Evolutionary conservation across 2,888 invertebrate genomes (phyloP), one percentile per base, ranked within the genome.

Genomic region (Saturnia japonica): DNA sequence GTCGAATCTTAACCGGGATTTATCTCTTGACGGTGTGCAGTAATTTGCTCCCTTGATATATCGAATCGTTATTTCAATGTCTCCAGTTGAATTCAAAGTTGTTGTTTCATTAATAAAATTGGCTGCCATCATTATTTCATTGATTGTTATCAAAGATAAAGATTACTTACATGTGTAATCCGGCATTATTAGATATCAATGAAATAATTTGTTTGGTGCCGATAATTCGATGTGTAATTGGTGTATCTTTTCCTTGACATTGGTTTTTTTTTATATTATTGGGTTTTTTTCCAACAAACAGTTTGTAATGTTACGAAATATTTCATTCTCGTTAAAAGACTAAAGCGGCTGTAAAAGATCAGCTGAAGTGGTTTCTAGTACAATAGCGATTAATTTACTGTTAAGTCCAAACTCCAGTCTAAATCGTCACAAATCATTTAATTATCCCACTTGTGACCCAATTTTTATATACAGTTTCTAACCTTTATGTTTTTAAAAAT

Each of bases 1-100:
- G 85, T 85, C 86, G 78, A 86, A 87, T 84, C 80, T 76, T 83
- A 86, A 87, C 84, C 78, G 81, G 80, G 86, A 87, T 87, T 87
- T 86, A 87, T 84, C 43, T 69, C 68, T 42, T 42, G 51, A 25
- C 19, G 40, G 0, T 64, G 40, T 67, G 54, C 70, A 34, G 64
- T 60, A 67, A 64, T 62, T 51, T 51, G 64, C 14, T 14, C n/a
- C 34, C 54, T 28, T 54, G 54, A 68, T 68, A 68, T 68, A 51
- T 68, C 40, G 67, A 67, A 67, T 45, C 43, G 67, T 47, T 45
- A 45, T 67, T 67, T 67, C 67, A 67, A 45, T 67, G 67, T 67
- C 45, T 45, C 43, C 54, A 70, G 67, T 66, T 67, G 67, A 70
- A 67, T 70, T 54, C 40, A 70, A 67, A 67, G 51, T 70, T 19